Base-by-base conservation (phyloP, 2,113 vertebrate species). In the Gambusia holbrooki region DNA sequence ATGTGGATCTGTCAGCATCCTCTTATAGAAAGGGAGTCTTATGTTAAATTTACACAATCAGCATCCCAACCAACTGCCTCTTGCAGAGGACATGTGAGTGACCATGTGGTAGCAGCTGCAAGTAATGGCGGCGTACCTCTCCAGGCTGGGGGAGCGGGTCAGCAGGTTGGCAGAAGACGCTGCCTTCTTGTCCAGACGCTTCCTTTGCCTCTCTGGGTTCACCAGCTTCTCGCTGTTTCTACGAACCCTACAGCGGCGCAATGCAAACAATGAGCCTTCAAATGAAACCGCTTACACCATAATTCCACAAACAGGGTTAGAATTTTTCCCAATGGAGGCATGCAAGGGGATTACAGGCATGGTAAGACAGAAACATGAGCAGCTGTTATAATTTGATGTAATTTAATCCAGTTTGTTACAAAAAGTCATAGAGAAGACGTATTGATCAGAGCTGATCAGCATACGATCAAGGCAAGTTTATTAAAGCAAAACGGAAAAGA, bases 101-200 rank as follows among this genome's bases (percentile, higher is more conserved):
- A 75, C 14, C 45, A 54, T 25, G 67, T 27, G 63, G 79, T 79
- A 76, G 75, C 51, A 71, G 74, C 68, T 86, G 73, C 67, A 76
- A 80, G 17, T 7, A 6, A 48, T 48, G 45, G 45, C 19, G 3
- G 70, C 0, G 14, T 25, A 68, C 11, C 95, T 94, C 89, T 96
- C 96, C 2, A 95, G 93, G 89, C 96, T 96, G 15, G 94, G 92
- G 10, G 95, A 96, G 62, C 94, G 93, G 33, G 89, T 75, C 2
- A 97, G 93, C 68, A 97, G 94, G 92, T 96, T 96, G 63, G 96
- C 92, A 0, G 95, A 94, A 54, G 96, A 97, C 0, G 93, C 94
- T 0, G 96, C 95, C 88, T 97, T 97, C 84, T 94, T 95, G 73
- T 95, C 94, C 73, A 97, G 93, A 25, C 93, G 94, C 88, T 96